A percentile compares a stretch with the other conserved stretches of the same genome.
Evolutionary conservation across 2,888 invertebrate genomes (phyloP).

Genomic region (Andrena trimmerana): DNA sequence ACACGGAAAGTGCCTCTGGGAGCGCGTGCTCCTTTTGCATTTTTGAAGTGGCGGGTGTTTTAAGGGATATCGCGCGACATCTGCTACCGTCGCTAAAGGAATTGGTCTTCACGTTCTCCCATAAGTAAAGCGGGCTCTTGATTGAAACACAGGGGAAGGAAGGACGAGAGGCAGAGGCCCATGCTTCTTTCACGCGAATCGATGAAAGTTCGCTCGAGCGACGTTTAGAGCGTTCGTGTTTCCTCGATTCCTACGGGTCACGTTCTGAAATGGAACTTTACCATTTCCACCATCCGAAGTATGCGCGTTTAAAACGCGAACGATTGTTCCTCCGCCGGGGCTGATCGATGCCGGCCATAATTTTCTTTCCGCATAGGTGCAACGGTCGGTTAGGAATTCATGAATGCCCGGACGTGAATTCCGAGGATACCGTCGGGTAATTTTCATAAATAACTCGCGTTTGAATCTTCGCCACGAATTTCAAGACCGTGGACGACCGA

Average conservation of each 20-base stretch:
- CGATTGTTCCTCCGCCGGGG: conserved; percentile 33
- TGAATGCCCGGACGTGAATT: conserved; percentile 41
- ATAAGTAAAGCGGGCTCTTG: background rate
- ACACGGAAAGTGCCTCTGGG: conserved; percentile 19
- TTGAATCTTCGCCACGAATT: conserved; percentile 25
- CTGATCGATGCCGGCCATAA: conserved; percentile 54
- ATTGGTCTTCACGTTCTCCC: conserved; percentile 1
- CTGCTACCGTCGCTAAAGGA: background rate
- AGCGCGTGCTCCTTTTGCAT: background rate
- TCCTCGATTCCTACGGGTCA: conserved; percentile 21
- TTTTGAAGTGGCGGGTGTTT: conserved; percentile 9
- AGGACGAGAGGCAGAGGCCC: background rate
- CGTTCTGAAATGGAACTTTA: conserved; percentile 32
- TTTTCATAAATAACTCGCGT: conserved; percentile 51
- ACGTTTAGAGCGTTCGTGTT: conserved; percentile 41
- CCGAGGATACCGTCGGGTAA: conserved; percentile 35
- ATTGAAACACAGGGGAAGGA: conserved; percentile 10
- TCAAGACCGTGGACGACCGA: background rate
- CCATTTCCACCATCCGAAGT: conserved; percentile 29
- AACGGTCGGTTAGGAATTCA: conserved; percentile 37
- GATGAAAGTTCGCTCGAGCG: conserved; percentile 43
- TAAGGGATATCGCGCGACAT: conserved; percentile 8
- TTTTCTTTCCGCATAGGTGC: conserved; percentile 46
- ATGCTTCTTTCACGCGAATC: conserved; percentile 33
- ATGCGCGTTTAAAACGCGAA: conserved; percentile 48